phyloP scores from a whole-genome alignment of 2,113 vertebrate species.

The Phocoena sinus region DNA sequence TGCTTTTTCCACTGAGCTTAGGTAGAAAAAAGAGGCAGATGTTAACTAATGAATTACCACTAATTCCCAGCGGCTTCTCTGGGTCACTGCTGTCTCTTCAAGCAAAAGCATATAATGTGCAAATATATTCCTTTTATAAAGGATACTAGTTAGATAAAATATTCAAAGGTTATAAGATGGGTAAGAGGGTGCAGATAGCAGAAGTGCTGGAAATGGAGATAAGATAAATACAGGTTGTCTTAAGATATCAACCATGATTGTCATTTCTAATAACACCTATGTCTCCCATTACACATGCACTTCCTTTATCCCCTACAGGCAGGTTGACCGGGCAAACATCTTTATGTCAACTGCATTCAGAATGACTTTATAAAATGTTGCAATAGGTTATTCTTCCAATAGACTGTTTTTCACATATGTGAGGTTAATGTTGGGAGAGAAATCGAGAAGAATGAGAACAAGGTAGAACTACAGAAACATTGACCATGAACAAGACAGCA shows the following conservation, averaged over 20 bases:
- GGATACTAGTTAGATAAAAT: neutral
- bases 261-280: neutral
- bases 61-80: neutral
- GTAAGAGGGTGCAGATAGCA: neutral
- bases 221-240: neutral
- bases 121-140: neutral
- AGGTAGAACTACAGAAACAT: fast-evolving
- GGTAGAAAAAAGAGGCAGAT: neutral
- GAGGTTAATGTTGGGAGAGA: neutral
- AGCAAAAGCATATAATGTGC: neutral
- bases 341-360: neutral
- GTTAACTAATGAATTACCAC: neutral
- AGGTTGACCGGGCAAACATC: neutral
- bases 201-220: neutral
- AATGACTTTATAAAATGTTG: neutral
- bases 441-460: neutral
- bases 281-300: neutral
- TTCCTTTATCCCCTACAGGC: neutral
- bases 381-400: neutral
- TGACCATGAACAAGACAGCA: neutral
- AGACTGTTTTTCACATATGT: neutral
- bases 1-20: neutral
- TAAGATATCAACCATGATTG: neutral
- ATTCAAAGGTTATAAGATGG: neutral
- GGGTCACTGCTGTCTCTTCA: neutral